phyloP scores from a whole-genome alignment of 2,888 invertebrate species.

The Nudaria mundana region DNA sequence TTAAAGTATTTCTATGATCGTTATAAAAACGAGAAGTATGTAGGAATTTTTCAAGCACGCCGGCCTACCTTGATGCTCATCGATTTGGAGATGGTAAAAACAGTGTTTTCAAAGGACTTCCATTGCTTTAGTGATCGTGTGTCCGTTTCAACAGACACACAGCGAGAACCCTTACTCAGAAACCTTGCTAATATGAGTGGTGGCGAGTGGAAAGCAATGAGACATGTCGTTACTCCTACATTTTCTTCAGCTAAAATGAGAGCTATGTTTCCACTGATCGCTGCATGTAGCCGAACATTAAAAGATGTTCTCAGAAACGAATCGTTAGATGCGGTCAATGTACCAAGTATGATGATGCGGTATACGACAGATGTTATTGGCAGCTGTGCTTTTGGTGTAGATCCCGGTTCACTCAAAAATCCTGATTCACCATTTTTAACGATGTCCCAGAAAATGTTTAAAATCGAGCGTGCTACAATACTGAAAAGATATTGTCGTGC shows the following conservation, averaged over 20 bases:
- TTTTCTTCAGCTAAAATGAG: conserved; percentile 77
- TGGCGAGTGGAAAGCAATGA: conserved; percentile 71
- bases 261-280: conserved; percentile 72
- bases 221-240: conserved; percentile 70
- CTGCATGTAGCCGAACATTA: conserved; percentile 62
- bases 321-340: conserved; percentile 51
- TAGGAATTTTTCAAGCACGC: conserved; percentile 73
- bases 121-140: conserved; percentile 64
- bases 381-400: conserved; percentile 72
- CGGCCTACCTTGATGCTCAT: conserved; percentile 68
- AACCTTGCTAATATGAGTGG: conserved; percentile 74
- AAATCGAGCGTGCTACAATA: conserved; percentile 54
- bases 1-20: conserved; percentile 61
- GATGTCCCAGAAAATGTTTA: conserved; percentile 75
- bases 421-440: conserved; percentile 65
- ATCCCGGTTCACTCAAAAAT: conserved; percentile 64
- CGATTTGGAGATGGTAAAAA: conserved; percentile 64
- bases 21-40: conserved; percentile 57
- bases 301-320: conserved; percentile 47
- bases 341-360: conserved; percentile 62
- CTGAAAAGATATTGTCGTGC: conserved; percentile 69
- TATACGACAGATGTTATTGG: conserved; percentile 74
- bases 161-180: conserved; percentile 67
- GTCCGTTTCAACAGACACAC: conserved; percentile 65
- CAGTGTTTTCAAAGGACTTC: conserved; percentile 61